Base-by-base conservation (phyloP, 2,888 invertebrate genomes). In the Troides oblongomaculatus region DNA sequence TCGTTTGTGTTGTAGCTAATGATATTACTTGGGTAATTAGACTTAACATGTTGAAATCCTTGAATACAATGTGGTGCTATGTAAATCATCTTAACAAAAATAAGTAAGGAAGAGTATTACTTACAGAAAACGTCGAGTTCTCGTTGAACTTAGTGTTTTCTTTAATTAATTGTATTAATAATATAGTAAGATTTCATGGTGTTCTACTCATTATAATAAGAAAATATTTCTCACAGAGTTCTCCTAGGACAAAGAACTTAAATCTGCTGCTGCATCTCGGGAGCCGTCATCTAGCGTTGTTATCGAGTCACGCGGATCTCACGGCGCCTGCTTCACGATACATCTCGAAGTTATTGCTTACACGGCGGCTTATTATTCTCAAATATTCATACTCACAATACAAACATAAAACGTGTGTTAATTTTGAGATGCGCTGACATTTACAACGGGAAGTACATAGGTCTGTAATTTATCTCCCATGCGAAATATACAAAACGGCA, bases 261-360 rank as follows among this genome's bases (percentile, higher is more conserved):
- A 79, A 86, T 86, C 86, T 82, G 69, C 72, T 73, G 72, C 80
- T 81, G 81, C 75, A 87, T 88, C 87, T 85, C 72, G 75, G 77
- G 80, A 73, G 75, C 72, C 78, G 79, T 73, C 74, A 74, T 69
- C 68, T 21, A 66, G 56, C 57, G 30, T 69, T 68, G 71, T 76
- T 88, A 89, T 89, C 89, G 74, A 63, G 82, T 82, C 87, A 90
- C 89, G 89, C 88, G 88, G 86, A 90, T 90, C 89, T 74, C 74
- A 62, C 75, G 71, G 74, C 77, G 77, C 71, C 74, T 75, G 75
- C 78, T 79, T 77, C 74, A 81, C 79, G 79, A 84, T 82, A 77
- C 77, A 81, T 81, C 82, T 82, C 75, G 18, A 57, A 66, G 62
- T 59, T 75, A 71, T 73, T 76, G 75, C 76, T 74, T 78, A 77